A percentile compares a stretch with the other conserved stretches of the same genome.
These are phyloP conservation scores for Trimorus sp. DNA, from an alignment of 2,888 invertebrate species.

Conservation along the genomic window DNA sequence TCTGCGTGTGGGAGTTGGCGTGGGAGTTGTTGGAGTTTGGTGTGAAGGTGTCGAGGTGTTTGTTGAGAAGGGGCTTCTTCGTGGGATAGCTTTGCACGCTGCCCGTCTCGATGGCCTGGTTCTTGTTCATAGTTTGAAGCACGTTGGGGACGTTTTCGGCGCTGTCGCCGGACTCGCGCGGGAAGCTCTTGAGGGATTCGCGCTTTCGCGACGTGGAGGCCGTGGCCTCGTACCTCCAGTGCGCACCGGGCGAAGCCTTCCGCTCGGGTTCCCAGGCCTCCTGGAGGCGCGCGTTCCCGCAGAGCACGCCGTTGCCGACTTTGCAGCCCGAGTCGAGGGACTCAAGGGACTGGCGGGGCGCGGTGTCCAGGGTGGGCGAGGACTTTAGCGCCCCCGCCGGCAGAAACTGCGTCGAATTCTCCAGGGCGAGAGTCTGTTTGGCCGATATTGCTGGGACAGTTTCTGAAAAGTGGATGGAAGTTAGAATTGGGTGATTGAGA, in stretches of 20 bases:
- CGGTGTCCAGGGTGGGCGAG: constrained; percentile 69
- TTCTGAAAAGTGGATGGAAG: constrained; percentile 21
- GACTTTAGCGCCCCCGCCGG: constrained; percentile 70
- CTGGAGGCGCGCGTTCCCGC: constrained; percentile 79
- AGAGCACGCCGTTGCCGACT: constrained; percentile 78
- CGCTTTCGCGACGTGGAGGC: constrained; percentile 74
- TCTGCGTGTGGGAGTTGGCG: constrained; percentile 72
- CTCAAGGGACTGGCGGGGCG: constrained; percentile 72
- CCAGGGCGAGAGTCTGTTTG: constrained; percentile 55
- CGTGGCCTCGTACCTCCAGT: constrained; percentile 77
- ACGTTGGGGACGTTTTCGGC: constrained; percentile 77
- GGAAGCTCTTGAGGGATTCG: constrained; percentile 75
- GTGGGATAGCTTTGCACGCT: constrained; percentile 76
- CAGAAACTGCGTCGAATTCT: constrained; percentile 73
- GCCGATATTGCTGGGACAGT: constrained; percentile 32
- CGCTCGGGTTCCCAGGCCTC: constrained; percentile 80
- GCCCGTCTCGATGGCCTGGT: constrained; percentile 67
- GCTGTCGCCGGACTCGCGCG: constrained; percentile 71
- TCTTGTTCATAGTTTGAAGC: constrained; percentile 78
- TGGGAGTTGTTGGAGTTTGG: constrained; percentile 73
- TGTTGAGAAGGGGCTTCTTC: constrained; percentile 79
- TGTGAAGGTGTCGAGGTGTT: constrained; percentile 76
- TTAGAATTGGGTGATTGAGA: no score
- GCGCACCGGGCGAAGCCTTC: constrained; percentile 79
- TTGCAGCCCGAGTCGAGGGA: constrained; percentile 73